Conservation (phyloP, 2,797 vertebrate genomes). For the Pangasius djambal region DNA sequence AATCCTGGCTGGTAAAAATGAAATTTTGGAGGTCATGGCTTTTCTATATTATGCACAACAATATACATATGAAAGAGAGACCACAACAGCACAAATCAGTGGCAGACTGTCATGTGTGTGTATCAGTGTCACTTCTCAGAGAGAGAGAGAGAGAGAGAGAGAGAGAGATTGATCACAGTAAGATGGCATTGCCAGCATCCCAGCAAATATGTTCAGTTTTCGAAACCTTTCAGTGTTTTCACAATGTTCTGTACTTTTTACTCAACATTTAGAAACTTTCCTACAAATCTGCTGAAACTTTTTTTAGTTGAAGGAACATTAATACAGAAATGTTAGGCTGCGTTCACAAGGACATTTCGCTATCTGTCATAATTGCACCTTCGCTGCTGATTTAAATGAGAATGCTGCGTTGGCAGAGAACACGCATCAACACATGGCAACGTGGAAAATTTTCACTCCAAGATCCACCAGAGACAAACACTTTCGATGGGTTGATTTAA, state of each 20-base stretch:
- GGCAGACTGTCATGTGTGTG: slow-evolving; percentile 30
- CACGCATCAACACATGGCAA: neutral
- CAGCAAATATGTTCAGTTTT: neutral
- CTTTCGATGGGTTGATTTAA: neutral
- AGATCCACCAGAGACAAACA: neutral
- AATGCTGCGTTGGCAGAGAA: neutral
- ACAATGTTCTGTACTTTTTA: neutral
- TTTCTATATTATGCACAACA: slow-evolving; percentile 47
- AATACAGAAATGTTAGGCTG: neutral
- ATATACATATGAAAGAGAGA: slow-evolving; percentile 32
- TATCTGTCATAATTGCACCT: neutral
- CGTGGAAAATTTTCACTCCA: neutral
- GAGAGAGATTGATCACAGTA: slow-evolving; percentile 26
- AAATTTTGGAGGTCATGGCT: slow-evolving; percentile 44
- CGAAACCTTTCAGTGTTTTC: neutral
- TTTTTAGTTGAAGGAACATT: neutral
- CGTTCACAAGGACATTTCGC: neutral
- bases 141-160: slow-evolving; percentile 1
- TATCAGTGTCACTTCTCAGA: slow-evolving; percentile 34
- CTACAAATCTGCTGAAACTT: neutral
- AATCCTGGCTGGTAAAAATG: slow-evolving; percentile 20
- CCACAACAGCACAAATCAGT: slow-evolving; percentile 27
- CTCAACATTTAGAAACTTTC: neutral
- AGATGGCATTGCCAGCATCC: neutral
- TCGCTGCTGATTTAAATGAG: neutral